A percentile compares a stretch with the other conserved stretches of the same genome.
Conservation (phyloP, 2,113 vertebrate genomes). For the Hemibagrus wyckioides region DNA sequence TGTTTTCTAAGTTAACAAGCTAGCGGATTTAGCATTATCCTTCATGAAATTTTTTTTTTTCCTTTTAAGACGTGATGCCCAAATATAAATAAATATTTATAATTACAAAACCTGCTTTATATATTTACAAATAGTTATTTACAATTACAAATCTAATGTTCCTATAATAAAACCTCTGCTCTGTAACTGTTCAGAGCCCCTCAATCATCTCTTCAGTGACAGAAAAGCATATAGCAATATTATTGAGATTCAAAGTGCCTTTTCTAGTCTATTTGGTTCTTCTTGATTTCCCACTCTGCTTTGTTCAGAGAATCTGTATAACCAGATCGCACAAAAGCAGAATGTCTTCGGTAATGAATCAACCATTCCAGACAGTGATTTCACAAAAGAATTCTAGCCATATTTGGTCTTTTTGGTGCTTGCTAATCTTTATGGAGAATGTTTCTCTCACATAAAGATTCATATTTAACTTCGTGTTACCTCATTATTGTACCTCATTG, state of each 20-base stretch:
- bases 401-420: background rate
- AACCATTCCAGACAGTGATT: background rate
- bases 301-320: background rate
- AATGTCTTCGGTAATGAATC: background rate
- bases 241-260: background rate
- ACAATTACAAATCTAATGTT: background rate
- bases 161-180: background rate
- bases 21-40: too few relatives aligned
- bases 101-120: background rate
- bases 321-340: background rate
- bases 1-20: background rate
- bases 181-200: background rate
- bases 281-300: background rate
- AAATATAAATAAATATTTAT: background rate
- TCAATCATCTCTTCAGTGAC: background rate
- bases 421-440: background rate
- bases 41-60: background rate
- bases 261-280: background rate
- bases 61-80: background rate
- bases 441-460: background rate
- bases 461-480: background rate
- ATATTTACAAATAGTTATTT: background rate
- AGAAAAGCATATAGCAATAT: background rate
- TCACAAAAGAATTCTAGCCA: background rate
- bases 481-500: background rate